phyloP scores from a whole-genome alignment of 2,113 vertebrate genomes.

The Cyanistes caeruleus region DNA sequence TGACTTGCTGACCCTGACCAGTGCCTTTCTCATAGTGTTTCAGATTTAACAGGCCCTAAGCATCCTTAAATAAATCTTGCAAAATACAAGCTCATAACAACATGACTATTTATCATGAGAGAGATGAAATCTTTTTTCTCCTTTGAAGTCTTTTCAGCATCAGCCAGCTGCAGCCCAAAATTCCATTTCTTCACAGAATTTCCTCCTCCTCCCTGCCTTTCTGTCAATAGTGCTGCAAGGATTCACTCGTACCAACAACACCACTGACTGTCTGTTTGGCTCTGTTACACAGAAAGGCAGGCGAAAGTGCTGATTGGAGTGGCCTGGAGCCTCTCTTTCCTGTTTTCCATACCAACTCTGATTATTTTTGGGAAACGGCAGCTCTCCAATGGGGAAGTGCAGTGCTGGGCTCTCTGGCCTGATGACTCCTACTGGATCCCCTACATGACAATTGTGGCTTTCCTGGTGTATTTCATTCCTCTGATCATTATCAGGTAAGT shows the following conservation, averaged over 20 bases:
- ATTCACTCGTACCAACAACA: accelerated
- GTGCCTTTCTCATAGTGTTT: not conserved
- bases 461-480: constrained; percentile 82
- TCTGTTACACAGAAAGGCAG: constrained; percentile 76
- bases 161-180: not conserved
- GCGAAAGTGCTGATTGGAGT: constrained; percentile 75
- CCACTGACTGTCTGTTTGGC: not conserved
- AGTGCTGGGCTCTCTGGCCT: constrained; percentile 83
- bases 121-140: not conserved
- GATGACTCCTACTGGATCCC: constrained; percentile 82
- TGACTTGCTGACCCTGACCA: not conserved
- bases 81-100: not conserved
- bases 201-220: not conserved
- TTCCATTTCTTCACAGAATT: not conserved
- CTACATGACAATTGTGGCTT: constrained; percentile 80
- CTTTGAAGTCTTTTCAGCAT: not conserved
- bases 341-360: constrained; percentile 81
- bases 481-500: constrained; percentile 80
- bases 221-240: not conserved
- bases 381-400: constrained; percentile 77
- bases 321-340: constrained; percentile 79
- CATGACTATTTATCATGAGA: not conserved
- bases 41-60: not conserved
- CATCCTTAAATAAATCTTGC: not conserved
- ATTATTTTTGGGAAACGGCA: constrained; percentile 80